phyloP scores from a whole-genome alignment of 2,797 vertebrate species.

The Chrosomus eos region DNA sequence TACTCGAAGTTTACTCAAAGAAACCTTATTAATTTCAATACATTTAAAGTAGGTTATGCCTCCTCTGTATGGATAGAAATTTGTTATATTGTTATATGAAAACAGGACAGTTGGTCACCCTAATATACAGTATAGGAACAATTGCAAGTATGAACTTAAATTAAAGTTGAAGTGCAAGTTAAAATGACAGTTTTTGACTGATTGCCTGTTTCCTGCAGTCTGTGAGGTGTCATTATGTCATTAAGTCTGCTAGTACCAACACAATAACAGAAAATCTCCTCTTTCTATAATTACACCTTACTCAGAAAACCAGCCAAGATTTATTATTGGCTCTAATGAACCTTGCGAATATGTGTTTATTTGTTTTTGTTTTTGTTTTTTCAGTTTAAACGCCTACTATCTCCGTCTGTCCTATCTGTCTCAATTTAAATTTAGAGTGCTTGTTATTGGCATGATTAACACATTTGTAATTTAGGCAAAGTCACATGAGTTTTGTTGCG shows the following conservation, averaged over 20 bases:
- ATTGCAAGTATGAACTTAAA: background rate
- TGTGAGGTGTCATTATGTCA: slow-evolving; percentile 39
- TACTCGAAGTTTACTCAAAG: too few species aligned
- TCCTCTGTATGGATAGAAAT: too few species aligned
- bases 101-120: too few species aligned
- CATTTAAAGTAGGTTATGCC: too few species aligned
- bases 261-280: slow-evolving; percentile 7
- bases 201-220: background rate
- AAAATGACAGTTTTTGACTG: slow-evolving; percentile 19
- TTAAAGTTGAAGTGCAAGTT: background rate
- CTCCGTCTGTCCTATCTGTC: background rate
- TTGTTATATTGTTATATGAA: too few species aligned
- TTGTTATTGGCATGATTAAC: background rate
- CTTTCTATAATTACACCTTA: slow-evolving; percentile 14
- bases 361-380: background rate
- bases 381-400: background rate
- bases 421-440: background rate
- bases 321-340: slow-evolving; percentile 7
- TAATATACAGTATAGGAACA: too few species aligned
- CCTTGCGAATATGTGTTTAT: background rate
- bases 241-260: slow-evolving; percentile 18
- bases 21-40: too few species aligned
- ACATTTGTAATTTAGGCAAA: background rate
- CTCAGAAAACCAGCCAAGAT: slow-evolving; percentile 8
- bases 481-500: background rate